phyloP scores from a whole-genome alignment of 2,113 vertebrate genomes.

The Jacana jacana region DNA sequence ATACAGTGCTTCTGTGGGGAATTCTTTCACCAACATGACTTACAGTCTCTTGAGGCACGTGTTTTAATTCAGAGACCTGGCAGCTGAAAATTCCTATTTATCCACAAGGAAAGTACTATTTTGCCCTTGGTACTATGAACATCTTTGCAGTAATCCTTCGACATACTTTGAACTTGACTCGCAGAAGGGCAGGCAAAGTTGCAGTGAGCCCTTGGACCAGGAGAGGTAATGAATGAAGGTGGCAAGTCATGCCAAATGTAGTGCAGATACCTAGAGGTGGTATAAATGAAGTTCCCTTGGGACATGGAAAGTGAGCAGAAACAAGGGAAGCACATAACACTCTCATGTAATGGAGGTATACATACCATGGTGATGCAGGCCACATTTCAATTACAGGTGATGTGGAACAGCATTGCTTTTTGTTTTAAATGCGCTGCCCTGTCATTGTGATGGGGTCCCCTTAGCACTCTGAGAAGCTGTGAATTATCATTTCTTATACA shows the following conservation, averaged over 20 bases:
- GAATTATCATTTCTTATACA: neutral
- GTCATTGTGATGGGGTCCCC: neutral
- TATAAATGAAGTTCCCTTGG: neutral
- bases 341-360: neutral
- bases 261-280: neutral
- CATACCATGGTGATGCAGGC: neutral
- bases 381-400: neutral
- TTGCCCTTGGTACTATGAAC: neutral
- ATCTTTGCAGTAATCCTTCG: neutral
- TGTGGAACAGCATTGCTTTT: neutral
- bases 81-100: neutral
- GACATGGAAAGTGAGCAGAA: neutral
- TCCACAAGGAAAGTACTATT: neutral
- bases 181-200: neutral
- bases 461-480: neutral
- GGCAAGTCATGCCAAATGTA: neutral
- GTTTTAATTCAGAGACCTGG: neutral
- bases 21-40: neutral
- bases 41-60: neutral
- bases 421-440: neutral
- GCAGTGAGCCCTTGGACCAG: neutral
- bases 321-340: accelerated
- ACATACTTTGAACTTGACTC: accelerated
- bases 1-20: neutral
- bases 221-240: neutral